Evolutionary conservation across 1,140 invertebrate genomes (phyloP), one percentile per base, ranked within the genome.

Genomic region (Hyles euphorbiae): DNA sequence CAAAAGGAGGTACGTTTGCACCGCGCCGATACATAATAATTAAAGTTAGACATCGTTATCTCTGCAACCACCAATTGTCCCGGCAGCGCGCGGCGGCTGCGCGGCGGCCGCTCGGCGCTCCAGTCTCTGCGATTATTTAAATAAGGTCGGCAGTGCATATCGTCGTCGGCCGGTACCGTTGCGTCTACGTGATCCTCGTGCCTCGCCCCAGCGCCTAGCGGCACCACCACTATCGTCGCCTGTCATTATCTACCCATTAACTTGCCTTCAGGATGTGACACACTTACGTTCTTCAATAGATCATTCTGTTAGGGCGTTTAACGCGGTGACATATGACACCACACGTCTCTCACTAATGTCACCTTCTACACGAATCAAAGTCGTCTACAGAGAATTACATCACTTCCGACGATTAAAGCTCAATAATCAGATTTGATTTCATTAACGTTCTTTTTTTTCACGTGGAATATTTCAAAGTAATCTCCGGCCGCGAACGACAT

Each of bases 111-210:
- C 1, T 22, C 22, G 22, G 22, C 22, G 22, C 22, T 22, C 22
- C 22, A 22, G 22, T 22, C 22, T 22, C 36, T 40, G 36, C 36
- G 36, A 40, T 40, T 83, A 84, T 84, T 82, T 71, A 81, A 84
- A 84, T 81, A 66, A 77, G 68, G 59, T 52, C 52, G 33, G 52
- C 36, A 68, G 65, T 77, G 67, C 72, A 76, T 73, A 67, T 58
- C 59, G 56, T 63, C 49, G 61, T 53, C 61, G 46, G 22, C 2
- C 48, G 50, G 64, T 81, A 81, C 81, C 81, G 83, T 87, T 83
- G 70, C 33, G 62, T 63, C 70, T 78, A 84, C 77, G 83, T 83
- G 81, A 77, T 80, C 68, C 74, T 78, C 72, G 62, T 76, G 69
- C 65, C 74, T 71, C 74, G 68, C 69, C 36, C 36, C 36, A 40